Conservation (phyloP, 2,113 vertebrate species). For the Marmota flaviventris region DNA sequence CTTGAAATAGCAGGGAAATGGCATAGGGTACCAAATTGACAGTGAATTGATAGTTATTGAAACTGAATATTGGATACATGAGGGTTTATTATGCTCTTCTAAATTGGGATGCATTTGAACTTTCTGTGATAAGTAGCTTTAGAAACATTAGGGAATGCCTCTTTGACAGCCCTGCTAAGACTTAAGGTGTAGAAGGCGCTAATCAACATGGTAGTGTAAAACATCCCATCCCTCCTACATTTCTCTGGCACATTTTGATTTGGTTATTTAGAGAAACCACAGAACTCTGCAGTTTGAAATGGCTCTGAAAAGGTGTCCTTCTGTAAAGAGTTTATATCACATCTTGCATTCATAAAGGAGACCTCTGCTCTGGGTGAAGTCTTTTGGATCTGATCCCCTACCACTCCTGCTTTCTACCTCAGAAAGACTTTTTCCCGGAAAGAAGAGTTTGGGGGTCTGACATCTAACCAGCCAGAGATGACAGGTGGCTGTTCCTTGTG, state of each 20-base stretch:
- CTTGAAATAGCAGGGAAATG: not conserved
- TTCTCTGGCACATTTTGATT: not conserved
- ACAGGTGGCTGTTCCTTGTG: not conserved
- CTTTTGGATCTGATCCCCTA: not conserved
- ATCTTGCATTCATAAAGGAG: not conserved
- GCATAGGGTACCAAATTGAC: not conserved
- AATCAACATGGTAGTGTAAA: not conserved
- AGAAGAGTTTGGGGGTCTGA: not conserved
- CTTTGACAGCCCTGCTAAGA: not conserved
- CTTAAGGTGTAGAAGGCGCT: not conserved
- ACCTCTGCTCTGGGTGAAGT: not conserved
- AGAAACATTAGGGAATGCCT: conserved; percentile 10
- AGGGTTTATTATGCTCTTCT: not conserved
- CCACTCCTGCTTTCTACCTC: not conserved
- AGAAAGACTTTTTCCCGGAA: not conserved
- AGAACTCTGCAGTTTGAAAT: not conserved
- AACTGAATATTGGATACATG: not conserved
- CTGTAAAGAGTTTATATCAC: not conserved
- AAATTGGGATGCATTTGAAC: not conserved
- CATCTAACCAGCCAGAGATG: not conserved
- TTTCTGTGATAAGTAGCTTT: not conserved
- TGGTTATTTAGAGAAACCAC: not conserved
- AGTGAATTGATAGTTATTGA: not conserved
- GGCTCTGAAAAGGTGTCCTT: not conserved
- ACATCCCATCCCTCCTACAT: not conserved